These are phyloP conservation scores for Engraulis encrasicolus DNA, from an alignment of 2,113 vertebrate genomes.

Conservation along the genomic window DNA sequence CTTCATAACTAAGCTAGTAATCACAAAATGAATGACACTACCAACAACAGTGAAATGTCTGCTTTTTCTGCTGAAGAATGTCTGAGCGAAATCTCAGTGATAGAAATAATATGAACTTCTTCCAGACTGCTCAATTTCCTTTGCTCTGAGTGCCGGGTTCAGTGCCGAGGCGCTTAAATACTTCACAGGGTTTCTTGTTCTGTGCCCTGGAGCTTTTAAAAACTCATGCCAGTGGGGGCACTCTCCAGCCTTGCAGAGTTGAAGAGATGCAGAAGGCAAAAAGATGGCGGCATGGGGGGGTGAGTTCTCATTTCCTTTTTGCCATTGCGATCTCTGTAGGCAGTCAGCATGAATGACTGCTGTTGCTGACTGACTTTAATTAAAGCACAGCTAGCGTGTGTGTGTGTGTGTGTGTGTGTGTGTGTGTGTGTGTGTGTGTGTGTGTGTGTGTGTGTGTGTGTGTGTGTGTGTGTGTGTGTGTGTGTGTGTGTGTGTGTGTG, in stretches of 20 bases:
- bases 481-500: background rate
- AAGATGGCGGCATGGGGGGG: background rate
- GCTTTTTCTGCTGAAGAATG: background rate
- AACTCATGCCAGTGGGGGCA: background rate
- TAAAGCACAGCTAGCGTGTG: background rate
- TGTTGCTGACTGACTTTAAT: slow-evolving; percentile 1
- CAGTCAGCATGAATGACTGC: background rate
- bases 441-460: background rate
- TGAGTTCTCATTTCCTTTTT: background rate
- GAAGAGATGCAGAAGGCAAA: background rate
- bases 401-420: background rate
- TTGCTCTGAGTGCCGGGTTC: background rate
- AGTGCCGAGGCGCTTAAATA: too few relatives aligned
- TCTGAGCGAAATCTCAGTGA: background rate
- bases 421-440: slow-evolving; percentile 9
- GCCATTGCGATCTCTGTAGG: background rate
- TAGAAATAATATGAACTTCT: background rate
- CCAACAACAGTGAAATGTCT: background rate
- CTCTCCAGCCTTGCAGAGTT: background rate
- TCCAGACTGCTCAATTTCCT: background rate
- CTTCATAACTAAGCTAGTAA: too few relatives aligned
- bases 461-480: background rate
- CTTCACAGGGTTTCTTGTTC: background rate
- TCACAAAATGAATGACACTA: too few relatives aligned
- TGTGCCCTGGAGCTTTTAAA: background rate